These are phyloP conservation scores for Archivesica marissinica DNA, from an alignment of 1,140 invertebrate species.

Conservation along the genomic window DNA sequence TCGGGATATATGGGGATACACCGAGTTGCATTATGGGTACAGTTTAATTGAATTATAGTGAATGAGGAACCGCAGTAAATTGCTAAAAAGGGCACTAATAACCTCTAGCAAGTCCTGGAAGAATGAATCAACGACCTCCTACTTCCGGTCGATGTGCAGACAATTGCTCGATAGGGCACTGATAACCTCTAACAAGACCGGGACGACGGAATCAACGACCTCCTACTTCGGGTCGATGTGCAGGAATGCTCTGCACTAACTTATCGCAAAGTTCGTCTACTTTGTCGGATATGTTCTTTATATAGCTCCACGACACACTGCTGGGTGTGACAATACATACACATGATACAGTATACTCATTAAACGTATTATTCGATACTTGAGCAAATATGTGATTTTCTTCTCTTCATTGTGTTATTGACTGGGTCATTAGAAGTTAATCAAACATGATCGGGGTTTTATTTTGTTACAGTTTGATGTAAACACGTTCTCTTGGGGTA, in stretches of 20 bases:
- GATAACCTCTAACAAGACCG: background rate
- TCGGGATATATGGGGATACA: background rate
- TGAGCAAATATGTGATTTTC: too few relatives aligned
- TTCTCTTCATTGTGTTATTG: background rate
- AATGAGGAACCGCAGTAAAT: too few relatives aligned
- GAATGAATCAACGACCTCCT: background rate
- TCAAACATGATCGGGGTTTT: background rate
- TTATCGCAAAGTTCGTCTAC: background rate
- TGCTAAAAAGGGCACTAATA: too few relatives aligned
- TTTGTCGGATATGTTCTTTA: background rate
- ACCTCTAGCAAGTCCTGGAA: too few relatives aligned
- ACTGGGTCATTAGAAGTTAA: conserved; percentile 9
- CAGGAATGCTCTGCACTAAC: background rate
- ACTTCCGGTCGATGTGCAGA: background rate
- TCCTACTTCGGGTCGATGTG: background rate
- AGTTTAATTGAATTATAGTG: background rate
- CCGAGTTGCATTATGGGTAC: background rate
- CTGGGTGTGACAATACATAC: background rate
- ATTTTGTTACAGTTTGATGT: background rate
- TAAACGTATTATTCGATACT: background rate
- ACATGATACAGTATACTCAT: background rate
- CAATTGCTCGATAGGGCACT: background rate
- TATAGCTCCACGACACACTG: background rate
- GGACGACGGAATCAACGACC: background rate
- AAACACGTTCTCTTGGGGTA: background rate